phyloP scores from a whole-genome alignment of 2,113 vertebrate genomes.

The Leiothrix lutea region DNA sequence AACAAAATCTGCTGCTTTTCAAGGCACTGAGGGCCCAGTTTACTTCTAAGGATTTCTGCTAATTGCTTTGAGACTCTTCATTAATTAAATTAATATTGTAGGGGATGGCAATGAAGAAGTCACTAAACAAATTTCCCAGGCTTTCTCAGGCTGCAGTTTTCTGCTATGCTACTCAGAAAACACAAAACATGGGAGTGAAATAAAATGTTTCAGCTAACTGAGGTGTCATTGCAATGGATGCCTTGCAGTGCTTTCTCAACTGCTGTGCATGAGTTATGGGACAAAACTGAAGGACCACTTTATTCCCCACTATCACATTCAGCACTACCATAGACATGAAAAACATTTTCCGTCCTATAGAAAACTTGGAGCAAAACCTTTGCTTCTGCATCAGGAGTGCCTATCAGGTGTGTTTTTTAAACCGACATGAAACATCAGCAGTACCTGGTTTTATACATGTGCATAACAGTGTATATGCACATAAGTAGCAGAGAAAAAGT shows the following conservation, averaged over 20 bases:
- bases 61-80: neutral
- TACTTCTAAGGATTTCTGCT: neutral
- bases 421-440: neutral
- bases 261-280: neutral
- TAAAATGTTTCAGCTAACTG: neutral
- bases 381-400: neutral
- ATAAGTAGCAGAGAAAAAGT: neutral
- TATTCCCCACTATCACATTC: neutral
- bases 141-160: neutral
- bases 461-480: accelerated
- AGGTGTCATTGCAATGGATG: neutral
- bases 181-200: neutral
- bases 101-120: neutral
- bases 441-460: neutral
- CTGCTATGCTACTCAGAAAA: neutral
- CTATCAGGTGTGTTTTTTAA: neutral
- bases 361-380: neutral
- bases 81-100: neutral
- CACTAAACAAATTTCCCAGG: neutral
- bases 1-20: neutral
- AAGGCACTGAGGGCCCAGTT: neutral
- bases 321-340: neutral
- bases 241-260: neutral
- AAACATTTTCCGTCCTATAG: neutral
- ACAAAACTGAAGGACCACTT: neutral